Percentiles rank a stretch among this genome's conserved stretches.
These are phyloP conservation scores for Ethmia dodecea DNA, from an alignment of 2,888 invertebrate species.

Conservation along the genomic window DNA sequence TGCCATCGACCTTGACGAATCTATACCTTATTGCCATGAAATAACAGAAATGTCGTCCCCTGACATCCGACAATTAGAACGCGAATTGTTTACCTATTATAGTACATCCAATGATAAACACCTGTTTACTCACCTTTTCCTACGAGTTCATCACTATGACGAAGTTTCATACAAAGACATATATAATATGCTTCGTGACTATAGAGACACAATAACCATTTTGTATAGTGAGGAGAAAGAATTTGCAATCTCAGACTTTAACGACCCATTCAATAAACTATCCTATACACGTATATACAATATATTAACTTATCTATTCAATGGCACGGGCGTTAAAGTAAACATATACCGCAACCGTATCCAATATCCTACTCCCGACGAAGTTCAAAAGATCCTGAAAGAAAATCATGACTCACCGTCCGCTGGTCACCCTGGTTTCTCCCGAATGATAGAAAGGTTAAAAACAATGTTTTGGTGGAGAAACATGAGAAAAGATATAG, in stretches of 20 bases:
- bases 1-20: constrained; percentile 25
- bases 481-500: constrained; percentile 19
- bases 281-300: constrained; percentile 2
- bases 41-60: constrained; percentile 2
- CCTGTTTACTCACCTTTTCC: constrained; percentile 9
- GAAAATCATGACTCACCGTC: constrained; percentile 22
- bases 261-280: neutral
- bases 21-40: constrained; percentile 20
- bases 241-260: neutral
- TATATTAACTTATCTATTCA: constrained; percentile 1
- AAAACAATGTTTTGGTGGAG: constrained; percentile 23
- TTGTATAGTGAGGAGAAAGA: neutral
- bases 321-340: constrained; percentile 1
- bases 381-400: constrained; percentile 18
- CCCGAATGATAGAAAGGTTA: constrained; percentile 18
- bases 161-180: constrained; percentile 7
- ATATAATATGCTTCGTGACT: constrained; percentile 4
- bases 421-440: constrained; percentile 19
- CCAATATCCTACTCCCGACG: constrained; percentile 9
- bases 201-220: constrained; percentile 1
- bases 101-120: neutral
- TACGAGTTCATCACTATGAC: constrained; percentile 6
- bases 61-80: neutral
- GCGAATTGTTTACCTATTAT: neutral
- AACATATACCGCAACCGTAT: constrained; percentile 1